A percentile compares a stretch with the other conserved stretches of the same genome.
These are phyloP conservation scores for Macrocentrus cingulum DNA, from an alignment of 1,140 invertebrate genomes.

Conservation along the genomic window DNA sequence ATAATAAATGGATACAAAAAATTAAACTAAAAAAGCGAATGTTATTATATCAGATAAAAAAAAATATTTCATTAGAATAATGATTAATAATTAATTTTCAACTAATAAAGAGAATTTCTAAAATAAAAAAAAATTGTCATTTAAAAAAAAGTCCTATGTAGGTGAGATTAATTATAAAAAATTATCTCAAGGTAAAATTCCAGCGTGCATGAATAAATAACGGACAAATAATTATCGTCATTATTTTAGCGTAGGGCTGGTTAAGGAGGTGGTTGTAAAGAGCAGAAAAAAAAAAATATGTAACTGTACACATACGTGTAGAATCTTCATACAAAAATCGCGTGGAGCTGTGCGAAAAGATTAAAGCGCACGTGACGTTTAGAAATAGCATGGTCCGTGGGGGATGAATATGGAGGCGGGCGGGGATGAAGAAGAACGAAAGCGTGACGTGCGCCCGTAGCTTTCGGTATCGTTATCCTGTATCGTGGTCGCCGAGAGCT, in stretches of 20 bases:
- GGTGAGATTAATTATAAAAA: too few relatives aligned
- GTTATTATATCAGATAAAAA: too few relatives aligned
- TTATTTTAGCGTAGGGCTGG: background rate
- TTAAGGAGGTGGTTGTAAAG: background rate
- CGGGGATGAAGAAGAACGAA: slow-evolving; percentile 6
- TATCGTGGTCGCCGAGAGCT: slow-evolving; percentile 20
- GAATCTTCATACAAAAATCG: slow-evolving; percentile 14
- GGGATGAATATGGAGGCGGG: slow-evolving; percentile 7
- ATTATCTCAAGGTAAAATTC: too few relatives aligned
- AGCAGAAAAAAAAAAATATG: slow-evolving; percentile 5
- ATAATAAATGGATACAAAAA: too few relatives aligned
- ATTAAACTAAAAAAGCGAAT: too few relatives aligned
- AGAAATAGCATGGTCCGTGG: slow-evolving; percentile 18
- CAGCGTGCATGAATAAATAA: too few relatives aligned
- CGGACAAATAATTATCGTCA: too few relatives aligned
- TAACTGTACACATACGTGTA: background rate
- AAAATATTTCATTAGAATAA: too few relatives aligned
- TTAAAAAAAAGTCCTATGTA: too few relatives aligned
- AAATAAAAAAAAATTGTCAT: too few relatives aligned
- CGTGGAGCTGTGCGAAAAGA: slow-evolving; percentile 10
- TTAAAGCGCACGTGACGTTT: slow-evolving; percentile 29
- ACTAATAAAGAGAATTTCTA: too few relatives aligned
- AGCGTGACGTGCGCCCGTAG: slow-evolving; percentile 13
- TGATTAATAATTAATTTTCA: too few relatives aligned
- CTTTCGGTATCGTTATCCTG: slow-evolving; percentile 31